phyloP scores from a whole-genome alignment of 2,113 vertebrate species.

The Saimiri boliviensis region DNA sequence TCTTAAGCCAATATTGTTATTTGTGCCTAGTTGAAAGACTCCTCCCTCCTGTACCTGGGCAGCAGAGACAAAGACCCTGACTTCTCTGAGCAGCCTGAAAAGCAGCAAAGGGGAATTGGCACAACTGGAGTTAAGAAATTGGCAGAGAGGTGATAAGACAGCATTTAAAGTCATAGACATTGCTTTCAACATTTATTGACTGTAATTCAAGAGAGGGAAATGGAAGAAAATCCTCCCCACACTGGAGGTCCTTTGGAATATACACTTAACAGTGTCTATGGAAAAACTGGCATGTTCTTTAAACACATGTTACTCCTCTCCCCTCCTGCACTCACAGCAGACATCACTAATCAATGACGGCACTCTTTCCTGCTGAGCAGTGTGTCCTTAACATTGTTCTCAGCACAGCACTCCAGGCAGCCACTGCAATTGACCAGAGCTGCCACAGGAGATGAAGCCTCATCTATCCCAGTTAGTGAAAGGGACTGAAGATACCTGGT shows the following conservation, averaged over 20 bases:
- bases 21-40: not conserved
- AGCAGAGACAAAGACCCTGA: not conserved
- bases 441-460: not conserved
- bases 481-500: not conserved
- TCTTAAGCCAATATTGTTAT: not conserved
- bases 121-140: not conserved
- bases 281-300: not conserved
- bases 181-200: not conserved
- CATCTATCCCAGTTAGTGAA: not conserved
- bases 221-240: not conserved
- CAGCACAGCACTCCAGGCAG: too few relatives aligned
- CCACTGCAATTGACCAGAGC: not conserved
- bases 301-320: not conserved
- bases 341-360: not conserved
- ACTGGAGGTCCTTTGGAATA: not conserved
- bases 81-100: not conserved
- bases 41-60: not conserved
- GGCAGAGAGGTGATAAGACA: not conserved
- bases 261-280: not conserved
- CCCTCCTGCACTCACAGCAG: not conserved
- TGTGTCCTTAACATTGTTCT: not conserved
- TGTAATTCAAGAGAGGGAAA: constrained; percentile 5
- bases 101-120: not conserved
- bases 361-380: not conserved
- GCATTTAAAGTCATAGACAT: not conserved